phyloP scores from a whole-genome alignment of 2,888 invertebrate species.

The Oxyscelio sp. region DNA sequence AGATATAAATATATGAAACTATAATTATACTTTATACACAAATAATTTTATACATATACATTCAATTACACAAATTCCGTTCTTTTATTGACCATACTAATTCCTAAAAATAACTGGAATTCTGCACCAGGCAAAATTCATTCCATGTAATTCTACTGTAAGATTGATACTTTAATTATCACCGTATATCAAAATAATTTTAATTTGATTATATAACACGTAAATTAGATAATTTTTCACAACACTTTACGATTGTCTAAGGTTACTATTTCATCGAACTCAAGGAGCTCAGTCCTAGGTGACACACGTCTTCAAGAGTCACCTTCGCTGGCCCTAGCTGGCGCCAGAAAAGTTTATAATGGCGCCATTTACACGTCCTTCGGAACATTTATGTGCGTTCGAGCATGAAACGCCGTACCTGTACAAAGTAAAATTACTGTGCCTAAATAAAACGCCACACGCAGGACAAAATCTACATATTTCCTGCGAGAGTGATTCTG shows the following conservation, averaged over 20 bases:
- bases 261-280: slow-evolving; percentile 47
- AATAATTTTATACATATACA: too few species aligned
- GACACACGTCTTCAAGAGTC: slow-evolving; percentile 62
- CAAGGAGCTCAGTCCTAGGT: slow-evolving; percentile 57
- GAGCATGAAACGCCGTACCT: slow-evolving; percentile 61
- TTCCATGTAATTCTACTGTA: too few species aligned
- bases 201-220: too few species aligned
- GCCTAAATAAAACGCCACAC: slow-evolving; percentile 44
- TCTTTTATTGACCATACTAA: too few species aligned
- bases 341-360: slow-evolving; percentile 74
- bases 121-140: too few species aligned
- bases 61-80: too few species aligned
- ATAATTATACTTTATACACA: too few species aligned
- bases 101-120: too few species aligned
- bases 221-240: slow-evolving; percentile 20
- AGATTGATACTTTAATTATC: not conserved
- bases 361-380: slow-evolving; percentile 72
- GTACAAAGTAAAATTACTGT: slow-evolving; percentile 62
- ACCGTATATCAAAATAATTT: too few species aligned
- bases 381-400: slow-evolving; percentile 70
- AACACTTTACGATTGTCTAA: slow-evolving; percentile 27
- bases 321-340: slow-evolving; percentile 64
- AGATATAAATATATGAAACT: too few species aligned
- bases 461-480: slow-evolving; percentile 52
- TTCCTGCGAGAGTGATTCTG: slow-evolving; percentile 40